Base-by-base conservation (phyloP, 2,113 vertebrate genomes). In the Nansenia antarctica region DNA sequence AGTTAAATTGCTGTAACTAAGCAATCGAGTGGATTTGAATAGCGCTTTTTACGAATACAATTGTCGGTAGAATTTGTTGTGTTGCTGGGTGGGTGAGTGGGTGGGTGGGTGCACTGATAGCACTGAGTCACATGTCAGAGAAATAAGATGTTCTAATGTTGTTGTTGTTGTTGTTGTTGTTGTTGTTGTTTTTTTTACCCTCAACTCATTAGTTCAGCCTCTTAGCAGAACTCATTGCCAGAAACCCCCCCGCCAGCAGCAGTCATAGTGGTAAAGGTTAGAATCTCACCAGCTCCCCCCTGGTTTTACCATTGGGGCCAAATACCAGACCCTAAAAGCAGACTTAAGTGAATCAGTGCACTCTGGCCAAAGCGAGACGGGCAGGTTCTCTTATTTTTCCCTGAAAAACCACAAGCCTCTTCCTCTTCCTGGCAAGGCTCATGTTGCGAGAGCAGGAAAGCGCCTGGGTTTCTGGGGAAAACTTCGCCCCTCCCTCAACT, bases 341-440 rank as follows among this genome's bases (percentile, higher is more conserved):
- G 57, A 65, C 67, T 34, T 57, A 70, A 66, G 65, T 62, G 72
- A 67, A 72, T 82, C 73, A 73, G 61, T 32, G 60, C 57, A 61
- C 64, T 54, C 62, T 39, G 47, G 15, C 29, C 59, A 26, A 54
- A 34, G 30, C 29, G 15, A 54, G 57, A 67, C 32, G 61, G 71
- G 35, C 54, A 47, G 35, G 5, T 60, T 58, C 61, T 62, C 47
- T 58, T 53, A 69, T 72, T 70, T n/a, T 73, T 69, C 58, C 70
- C 27, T 71, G 61, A 69, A 74, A 73, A 69, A 42, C 27, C 27
- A 30, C 31, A 39, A 31, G 18, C n/a, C n/a, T n/a, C n/a, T n/a
- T n/a, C n/a, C 9, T 54, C 14, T 42, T 74, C 60, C 61, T 62
- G 59, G 29, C 58, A 59, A 18, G 35, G 59, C 9, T 29, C 26